These are phyloP conservation scores for Noctilio leporinus DNA, from an alignment of 2,113 vertebrate species.

Conservation along the genomic window DNA sequence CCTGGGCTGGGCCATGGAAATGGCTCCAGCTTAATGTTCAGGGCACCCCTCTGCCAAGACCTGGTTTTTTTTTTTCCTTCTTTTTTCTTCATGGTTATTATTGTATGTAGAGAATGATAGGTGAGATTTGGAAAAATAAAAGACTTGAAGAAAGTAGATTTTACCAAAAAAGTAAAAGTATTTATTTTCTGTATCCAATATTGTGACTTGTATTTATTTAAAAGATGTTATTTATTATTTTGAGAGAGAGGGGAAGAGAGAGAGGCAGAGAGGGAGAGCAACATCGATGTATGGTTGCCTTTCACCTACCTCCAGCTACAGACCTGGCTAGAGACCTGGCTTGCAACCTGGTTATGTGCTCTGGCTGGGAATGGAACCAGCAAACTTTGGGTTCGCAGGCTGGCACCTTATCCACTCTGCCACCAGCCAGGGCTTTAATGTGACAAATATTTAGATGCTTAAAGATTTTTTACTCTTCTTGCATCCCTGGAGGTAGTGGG, in stretches of 20 bases:
- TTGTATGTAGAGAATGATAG: not conserved
- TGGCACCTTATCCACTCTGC: too few relatives aligned
- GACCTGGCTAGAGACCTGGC: too few relatives aligned
- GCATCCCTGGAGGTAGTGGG: not conserved
- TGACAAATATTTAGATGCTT: not conserved
- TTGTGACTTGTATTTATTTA: too few relatives aligned
- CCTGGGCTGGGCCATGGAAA: not conserved
- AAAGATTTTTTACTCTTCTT: not conserved
- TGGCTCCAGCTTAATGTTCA: not conserved
- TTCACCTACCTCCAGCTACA: too few relatives aligned
- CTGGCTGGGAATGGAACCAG: too few relatives aligned
- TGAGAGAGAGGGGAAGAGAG: too few relatives aligned
- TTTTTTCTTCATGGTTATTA: not conserved
- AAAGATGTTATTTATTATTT: too few relatives aligned
- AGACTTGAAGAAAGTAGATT: not conserved
- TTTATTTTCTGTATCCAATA: not conserved
- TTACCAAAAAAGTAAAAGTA: not conserved
- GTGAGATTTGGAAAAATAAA: conserved; percentile 22
- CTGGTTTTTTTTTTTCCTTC: not conserved
- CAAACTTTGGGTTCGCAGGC: too few relatives aligned
- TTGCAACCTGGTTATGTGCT: too few relatives aligned
- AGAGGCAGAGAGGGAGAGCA: too few relatives aligned
- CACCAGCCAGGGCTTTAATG: too few relatives aligned
- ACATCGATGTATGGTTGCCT: too few relatives aligned
- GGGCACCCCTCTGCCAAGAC: not conserved